A percentile compares a stretch with the other conserved stretches of the same genome.
Conservation (phyloP, 2,797 vertebrate species). For the Rhodeus uyekii region DNA sequence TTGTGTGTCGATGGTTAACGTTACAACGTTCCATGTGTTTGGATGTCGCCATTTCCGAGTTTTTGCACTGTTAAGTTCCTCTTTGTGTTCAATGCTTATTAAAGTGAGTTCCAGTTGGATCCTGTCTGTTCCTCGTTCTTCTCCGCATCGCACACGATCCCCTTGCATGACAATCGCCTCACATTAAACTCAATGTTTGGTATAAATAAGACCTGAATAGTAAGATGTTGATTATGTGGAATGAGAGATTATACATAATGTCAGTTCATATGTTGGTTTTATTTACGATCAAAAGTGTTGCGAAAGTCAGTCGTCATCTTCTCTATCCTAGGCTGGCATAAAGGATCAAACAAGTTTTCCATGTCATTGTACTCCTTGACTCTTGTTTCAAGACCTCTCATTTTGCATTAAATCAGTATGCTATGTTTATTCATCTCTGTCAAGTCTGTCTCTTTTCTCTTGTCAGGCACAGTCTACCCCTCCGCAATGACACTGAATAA, state of each 20-base stretch:
- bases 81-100: no score
- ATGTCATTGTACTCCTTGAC: background rate
- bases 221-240: background rate
- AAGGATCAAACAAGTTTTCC: constrained; percentile 24
- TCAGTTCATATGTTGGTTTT: background rate
- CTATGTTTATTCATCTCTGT: constrained; percentile 45
- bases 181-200: background rate
- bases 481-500: constrained; percentile 36
- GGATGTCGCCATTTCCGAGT: no score
- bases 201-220: background rate
- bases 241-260: background rate
- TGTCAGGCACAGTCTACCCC: constrained; percentile 25
- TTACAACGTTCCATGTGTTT: no score
- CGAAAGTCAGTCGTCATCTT: background rate
- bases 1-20: no score
- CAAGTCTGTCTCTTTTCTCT: constrained; percentile 19
- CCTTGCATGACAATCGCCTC: no score
- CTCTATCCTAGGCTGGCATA: background rate
- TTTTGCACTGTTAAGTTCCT: no score
- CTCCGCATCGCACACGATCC: no score
- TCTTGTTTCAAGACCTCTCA: constrained; percentile 24
- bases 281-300: background rate
- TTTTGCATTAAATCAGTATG: constrained; percentile 42
- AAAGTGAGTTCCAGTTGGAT: no score
- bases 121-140: no score